Percentiles rank a stretch among this genome's conserved stretches.
phyloP scores from a whole-genome alignment of 2,888 invertebrate genomes.

The Drosophila histrio region DNA sequence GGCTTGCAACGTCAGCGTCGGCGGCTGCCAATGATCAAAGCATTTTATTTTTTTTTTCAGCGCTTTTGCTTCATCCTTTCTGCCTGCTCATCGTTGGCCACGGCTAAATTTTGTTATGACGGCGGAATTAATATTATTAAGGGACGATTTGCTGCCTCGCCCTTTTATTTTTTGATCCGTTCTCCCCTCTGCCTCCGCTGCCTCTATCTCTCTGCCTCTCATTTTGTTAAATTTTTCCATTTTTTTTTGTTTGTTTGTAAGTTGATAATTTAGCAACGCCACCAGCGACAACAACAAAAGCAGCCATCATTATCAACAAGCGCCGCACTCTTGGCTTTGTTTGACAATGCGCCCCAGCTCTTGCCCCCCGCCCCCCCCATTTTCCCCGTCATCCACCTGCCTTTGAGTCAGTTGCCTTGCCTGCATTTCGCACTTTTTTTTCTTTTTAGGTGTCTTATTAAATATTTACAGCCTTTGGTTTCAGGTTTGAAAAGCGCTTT shows the following conservation, averaged over 20 bases:
- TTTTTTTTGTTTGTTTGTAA: slow-evolving; percentile 24
- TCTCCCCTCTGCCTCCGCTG: not conserved
- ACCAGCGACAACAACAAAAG: slow-evolving; percentile 34
- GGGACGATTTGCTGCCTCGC: slow-evolving; percentile 66
- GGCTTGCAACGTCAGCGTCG: slow-evolving; percentile 28
- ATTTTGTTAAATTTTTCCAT: not conserved
- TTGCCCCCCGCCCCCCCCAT: not conserved
- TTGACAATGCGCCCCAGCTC: slow-evolving; percentile 40
- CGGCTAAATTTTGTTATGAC: slow-evolving; percentile 74
- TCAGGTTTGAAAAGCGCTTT: slow-evolving; percentile 67
- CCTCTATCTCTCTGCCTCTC: not conserved
- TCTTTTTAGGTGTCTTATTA: slow-evolving; percentile 65
- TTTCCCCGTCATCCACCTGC: not conserved
- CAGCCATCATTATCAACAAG: slow-evolving; percentile 58
- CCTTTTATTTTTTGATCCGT: slow-evolving; percentile 31
- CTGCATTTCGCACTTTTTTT: slow-evolving; percentile 42
- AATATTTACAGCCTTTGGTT: slow-evolving; percentile 69
- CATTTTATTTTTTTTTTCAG: slow-evolving; percentile 70
- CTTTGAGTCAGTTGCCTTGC: not conserved
- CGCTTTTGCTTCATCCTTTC: slow-evolving; percentile 50
- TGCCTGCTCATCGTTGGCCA: slow-evolving; percentile 19
- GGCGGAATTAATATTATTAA: slow-evolving; percentile 79
- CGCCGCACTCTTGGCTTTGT: slow-evolving; percentile 49
- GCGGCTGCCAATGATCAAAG: slow-evolving; percentile 73
- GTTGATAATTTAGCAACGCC: slow-evolving; percentile 75